Base-by-base conservation (phyloP, 1,140 invertebrate genomes). In the Cardiocondyla obscurior region DNA sequence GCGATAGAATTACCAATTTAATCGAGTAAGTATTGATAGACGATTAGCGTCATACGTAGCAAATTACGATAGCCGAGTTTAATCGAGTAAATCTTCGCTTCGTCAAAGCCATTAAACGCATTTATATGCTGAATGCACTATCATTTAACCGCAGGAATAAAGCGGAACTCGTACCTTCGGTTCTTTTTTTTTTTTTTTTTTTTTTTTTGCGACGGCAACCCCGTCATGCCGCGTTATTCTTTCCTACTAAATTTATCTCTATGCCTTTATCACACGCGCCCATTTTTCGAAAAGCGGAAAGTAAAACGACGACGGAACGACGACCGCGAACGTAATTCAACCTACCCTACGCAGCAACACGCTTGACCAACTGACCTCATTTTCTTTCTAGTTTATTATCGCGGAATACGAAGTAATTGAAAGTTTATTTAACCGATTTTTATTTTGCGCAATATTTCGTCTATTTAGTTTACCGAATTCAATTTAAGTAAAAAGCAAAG, bases 291-390 rank as follows among this genome's bases (percentile, higher is more conserved):
- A 53, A 53, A 79, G 8, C 46, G n/a, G 16, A 2, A 53, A 28
- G 44, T 22, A 33, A 33, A 81, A 49, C 30, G 28, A 73, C 25
- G 22, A 49, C 25, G 25, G 19, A 53, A 60, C 22, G 44, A 16
- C 44, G 39, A 28, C 53, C 46, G 49, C 25, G 30, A 60, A 39
- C 42, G 16, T 10, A 67, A 60, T 65, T 14, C 57, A 39, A 83
- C 49, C 72, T 79, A 53, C 22, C 22, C 62, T 44, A 83, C 46
- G 64, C 84, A 87, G 39, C 60, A 14, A 28, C 25, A 42, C 19
- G 19, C 53, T 44, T 67, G 55, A 51, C 51, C 73, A 46, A 36
- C 51, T 87, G 46, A 87, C 81, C 84, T 42, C 60, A 46, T 86
- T 87, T 58, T 22, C 12, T 4, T 14, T 36, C 7, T 25, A 10